Base-by-base conservation (phyloP, 1,140 invertebrate species). In the Sarcophaga bullata region DNA sequence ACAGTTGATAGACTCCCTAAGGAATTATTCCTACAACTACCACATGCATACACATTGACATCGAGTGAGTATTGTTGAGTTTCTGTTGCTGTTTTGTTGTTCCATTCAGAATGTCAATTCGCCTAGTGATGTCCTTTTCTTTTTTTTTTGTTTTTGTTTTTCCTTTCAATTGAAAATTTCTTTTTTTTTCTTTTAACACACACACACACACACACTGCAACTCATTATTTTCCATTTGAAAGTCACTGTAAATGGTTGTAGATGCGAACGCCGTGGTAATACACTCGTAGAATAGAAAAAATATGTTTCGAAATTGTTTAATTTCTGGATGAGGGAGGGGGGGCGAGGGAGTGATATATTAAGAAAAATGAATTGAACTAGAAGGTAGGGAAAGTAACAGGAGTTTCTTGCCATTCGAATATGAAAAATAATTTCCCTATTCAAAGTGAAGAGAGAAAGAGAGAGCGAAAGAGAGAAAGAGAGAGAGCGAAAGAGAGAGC, bases 221-320 rank as follows among this genome's bases (percentile, higher is more conserved):
- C 81, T 82, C 81, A 82, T 82, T 82, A 82, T 82, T 82, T 82
- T 82, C 52, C 80, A 80, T 82, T 82, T 78, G 68, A 37, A 50
- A 68, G 47, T 9, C 54, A 73, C 54, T 76, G 75, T 58, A 81
- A 81, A 46, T 17, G 37, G 10, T 25, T 17, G 47, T 7, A 68
- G 17, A 0, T 52, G 15, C 17, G 25, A 37, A 37, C 4, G 25
- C 25, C 25, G 4, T 37, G 1, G 25, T 37, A 37, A 37, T 37
- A 37, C 25, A 37, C 25, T 19, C n/a, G 8, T 68, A 68, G 58
- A 62, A 4, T 54, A 50, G 47, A 48, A 82, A 73, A 82, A 82
- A 82, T 37, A 78, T 78, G 47, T 52, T 78, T 78, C 48, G 50
- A n/a, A 78, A 78, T 78, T 78, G 75, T 78, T 78, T 78, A 11